A percentile compares a stretch with the other conserved stretches of the same genome.
Conservation (phyloP, 2,113 vertebrate species). For the Catagonus wagneri region DNA sequence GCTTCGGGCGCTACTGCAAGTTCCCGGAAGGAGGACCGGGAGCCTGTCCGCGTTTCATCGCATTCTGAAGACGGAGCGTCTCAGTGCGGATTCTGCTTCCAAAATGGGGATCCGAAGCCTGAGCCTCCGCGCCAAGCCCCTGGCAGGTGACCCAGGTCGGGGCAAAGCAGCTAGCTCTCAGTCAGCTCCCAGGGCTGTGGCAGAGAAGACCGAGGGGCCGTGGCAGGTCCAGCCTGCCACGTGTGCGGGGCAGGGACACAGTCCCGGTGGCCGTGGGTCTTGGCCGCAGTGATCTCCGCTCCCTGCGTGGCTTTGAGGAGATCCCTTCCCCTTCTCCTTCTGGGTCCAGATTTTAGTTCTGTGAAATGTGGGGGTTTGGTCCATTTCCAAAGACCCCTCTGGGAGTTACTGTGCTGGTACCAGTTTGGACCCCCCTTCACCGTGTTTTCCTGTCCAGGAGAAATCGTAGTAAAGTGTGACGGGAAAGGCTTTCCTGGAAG, state of each 20-base stretch:
- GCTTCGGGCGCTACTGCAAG: fast-evolving
- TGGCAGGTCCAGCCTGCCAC: not conserved
- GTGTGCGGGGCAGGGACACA: fast-evolving
- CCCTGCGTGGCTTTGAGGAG: not conserved
- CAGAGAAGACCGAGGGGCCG: fast-evolving
- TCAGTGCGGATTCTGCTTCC: not conserved
- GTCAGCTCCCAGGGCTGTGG: fast-evolving
- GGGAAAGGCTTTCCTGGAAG: not conserved
- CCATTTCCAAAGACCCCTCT: not conserved
- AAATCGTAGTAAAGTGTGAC: fast-evolving
- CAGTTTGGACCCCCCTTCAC: not conserved
- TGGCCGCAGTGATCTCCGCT: fast-evolving
- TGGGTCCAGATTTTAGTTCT: not conserved
- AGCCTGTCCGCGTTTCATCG: fast-evolving
- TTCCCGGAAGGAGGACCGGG: too few species aligned
- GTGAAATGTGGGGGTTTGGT: not conserved
- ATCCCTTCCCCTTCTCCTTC: not conserved
- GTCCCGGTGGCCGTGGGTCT: fast-evolving
- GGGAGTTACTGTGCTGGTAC: not conserved
- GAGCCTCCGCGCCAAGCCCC: fast-evolving
- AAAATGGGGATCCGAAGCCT: fast-evolving
- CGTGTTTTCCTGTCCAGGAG: not conserved
- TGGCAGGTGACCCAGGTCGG: fast-evolving
- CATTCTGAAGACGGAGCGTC: not conserved
- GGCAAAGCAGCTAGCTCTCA: not conserved